Percentiles rank a stretch among this genome's conserved stretches.
Conservation (phyloP, 2,113 vertebrate species). For the Tringa solitaria region DNA sequence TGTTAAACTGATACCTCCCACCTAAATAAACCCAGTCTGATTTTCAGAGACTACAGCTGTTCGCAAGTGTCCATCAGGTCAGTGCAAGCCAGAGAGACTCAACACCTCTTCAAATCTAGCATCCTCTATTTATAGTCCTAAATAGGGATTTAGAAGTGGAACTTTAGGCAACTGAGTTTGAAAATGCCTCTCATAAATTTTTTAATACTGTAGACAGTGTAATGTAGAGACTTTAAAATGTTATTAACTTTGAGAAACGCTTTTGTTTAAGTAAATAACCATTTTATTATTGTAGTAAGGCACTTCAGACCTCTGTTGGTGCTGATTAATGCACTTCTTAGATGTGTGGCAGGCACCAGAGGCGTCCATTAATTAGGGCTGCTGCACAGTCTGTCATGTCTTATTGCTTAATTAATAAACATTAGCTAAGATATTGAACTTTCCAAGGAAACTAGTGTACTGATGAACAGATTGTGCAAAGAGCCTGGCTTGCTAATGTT, state of each 20-base stretch:
- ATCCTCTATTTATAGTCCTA: background rate
- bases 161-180: background rate
- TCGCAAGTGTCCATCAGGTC: background rate
- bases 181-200: background rate
- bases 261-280: constrained; percentile 45
- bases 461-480: constrained; percentile 49
- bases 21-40: background rate
- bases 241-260: constrained; percentile 12
- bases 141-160: background rate
- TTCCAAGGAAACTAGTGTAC: constrained; percentile 35
- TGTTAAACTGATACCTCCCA: background rate
- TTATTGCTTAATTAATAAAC: constrained; percentile 73
- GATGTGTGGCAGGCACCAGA: constrained; percentile 56
- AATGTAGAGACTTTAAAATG: constrained; percentile 2
- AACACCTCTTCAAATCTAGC: background rate
- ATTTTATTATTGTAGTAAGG: constrained; percentile 38
- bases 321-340: constrained; percentile 57
- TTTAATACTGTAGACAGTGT: background rate
- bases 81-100: background rate
- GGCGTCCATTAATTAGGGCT: constrained; percentile 62
- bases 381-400: constrained; percentile 49
- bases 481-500: constrained; percentile 22
- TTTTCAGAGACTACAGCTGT: background rate
- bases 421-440: constrained; percentile 62
- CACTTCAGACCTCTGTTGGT: constrained; percentile 14